Evolutionary conservation across 1,140 invertebrate genomes (phyloP).

Genomic region (Metaphire vulgaris): DNA sequence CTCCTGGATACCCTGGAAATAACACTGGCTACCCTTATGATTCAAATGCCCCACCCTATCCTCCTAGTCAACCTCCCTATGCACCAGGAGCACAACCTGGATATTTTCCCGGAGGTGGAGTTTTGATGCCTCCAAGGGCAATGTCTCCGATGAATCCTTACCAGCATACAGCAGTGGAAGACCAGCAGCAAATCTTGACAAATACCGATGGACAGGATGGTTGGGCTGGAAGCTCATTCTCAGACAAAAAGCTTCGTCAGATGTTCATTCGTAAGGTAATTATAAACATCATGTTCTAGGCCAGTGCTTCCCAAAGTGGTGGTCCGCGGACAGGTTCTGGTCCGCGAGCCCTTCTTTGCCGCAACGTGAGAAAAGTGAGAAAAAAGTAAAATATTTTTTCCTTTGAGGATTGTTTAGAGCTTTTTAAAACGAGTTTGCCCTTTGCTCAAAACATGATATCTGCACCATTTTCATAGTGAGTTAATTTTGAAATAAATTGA

Average conservation of each 20-base stretch:
- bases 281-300: no score
- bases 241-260: conserved; percentile 39
- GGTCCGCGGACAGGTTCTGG: no score
- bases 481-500: no score
- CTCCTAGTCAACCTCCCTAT: background rate
- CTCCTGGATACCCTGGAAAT: background rate
- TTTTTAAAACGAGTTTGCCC: no score
- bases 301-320: no score
- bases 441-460: no score
- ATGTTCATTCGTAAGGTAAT: conserved; percentile 43
- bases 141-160: background rate
- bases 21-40: background rate
- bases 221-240: conserved; percentile 32
- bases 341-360: no score
- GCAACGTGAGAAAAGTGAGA: no score
- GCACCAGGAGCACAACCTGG: background rate
- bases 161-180: background rate
- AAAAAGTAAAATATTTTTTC: no score
- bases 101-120: background rate
- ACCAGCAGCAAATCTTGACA: background rate
- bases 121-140: background rate
- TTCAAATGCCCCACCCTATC: background rate
- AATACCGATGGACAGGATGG: background rate
- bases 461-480: no score
- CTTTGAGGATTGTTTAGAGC: no score